Evolutionary conservation across 2,888 invertebrate species (phyloP), one percentile per base, ranked within the genome.

Genomic region (Dendrolimus houi): DNA sequence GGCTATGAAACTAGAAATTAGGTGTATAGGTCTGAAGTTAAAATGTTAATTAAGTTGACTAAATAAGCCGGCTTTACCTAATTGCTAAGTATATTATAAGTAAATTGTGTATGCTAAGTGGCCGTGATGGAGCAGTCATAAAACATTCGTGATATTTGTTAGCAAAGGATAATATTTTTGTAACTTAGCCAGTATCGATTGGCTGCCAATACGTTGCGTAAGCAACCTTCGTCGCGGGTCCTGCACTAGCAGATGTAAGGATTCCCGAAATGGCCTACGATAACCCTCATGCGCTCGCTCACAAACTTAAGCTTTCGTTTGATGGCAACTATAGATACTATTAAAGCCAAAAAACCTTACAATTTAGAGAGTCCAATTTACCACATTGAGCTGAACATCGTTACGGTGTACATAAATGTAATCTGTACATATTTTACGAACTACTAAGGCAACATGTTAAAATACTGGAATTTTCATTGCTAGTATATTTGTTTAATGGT

Each of bases 121-220:
- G 12, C 47, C 47, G 47, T 47, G 47, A 47, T 12, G 12, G 9
- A 8, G 47, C 47, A 12, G 8, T 47, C 47, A 47, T 47, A 47
- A 47, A 10, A 47, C 9, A 47, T 12, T 10, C 47, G 47, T 12
- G 47, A 9, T 47, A 47, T 12, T 47, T 58, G 56, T 14, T 52
- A 29, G 6, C 29, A 65, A 67, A 74, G 78, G 80, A 78, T 81
- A 77, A 77, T 67, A 70, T 70, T 81, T 78, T 72, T 75, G 69
- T 79, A 77, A 77, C 72, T 55, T 63, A 65, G 67, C 58, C 63
- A 64, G 62, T 83, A 83, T 85, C 73, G 85, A 85, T 85, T 81
- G 66, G 62, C 58, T 60, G 68, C 55, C 58, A 66, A 69, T 71
- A 71, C 64, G 71, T 82, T 82, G 79, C 78, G 81, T 83, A 81